These are phyloP conservation scores for Pseudopipra pipra DNA, from an alignment of 2,113 vertebrate genomes.

Conservation along the genomic window DNA sequence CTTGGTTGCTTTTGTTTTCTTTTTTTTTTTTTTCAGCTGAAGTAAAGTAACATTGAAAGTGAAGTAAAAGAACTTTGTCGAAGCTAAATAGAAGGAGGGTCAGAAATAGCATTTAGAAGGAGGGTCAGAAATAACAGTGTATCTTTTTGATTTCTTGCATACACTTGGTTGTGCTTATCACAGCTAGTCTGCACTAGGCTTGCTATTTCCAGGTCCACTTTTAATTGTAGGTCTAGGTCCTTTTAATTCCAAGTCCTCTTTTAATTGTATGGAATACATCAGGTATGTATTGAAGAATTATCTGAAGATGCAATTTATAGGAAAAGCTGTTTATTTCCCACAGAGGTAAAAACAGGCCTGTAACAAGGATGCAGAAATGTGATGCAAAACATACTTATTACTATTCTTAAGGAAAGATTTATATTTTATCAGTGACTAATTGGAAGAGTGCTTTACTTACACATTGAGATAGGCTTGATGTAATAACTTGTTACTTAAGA, in stretches of 20 bases:
- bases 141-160: not conserved
- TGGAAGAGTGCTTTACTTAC: not conserved
- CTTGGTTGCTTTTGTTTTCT: not conserved
- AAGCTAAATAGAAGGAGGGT: not conserved
- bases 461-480: not conserved
- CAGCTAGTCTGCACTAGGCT: not conserved
- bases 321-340: not conserved
- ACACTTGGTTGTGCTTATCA: not conserved
- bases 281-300: not conserved
- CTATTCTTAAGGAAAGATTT: not conserved
- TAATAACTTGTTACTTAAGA: not conserved
- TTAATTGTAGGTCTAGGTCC: not conserved
- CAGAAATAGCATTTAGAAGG: not conserved
- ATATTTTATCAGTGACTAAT: not conserved
- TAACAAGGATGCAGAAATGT: not conserved
- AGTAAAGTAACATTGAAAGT: not conserved
- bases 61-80: not conserved
- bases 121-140: rapidly evolving
- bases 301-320: not conserved
- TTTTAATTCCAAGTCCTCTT: not conserved
- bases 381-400: not conserved
- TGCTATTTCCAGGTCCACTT: not conserved
- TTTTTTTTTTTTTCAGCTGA: not conserved
- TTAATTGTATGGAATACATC: not conserved
- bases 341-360: not conserved